Conservation (phyloP, 2,113 vertebrate species). For the Antechinus stuartii region DNA sequence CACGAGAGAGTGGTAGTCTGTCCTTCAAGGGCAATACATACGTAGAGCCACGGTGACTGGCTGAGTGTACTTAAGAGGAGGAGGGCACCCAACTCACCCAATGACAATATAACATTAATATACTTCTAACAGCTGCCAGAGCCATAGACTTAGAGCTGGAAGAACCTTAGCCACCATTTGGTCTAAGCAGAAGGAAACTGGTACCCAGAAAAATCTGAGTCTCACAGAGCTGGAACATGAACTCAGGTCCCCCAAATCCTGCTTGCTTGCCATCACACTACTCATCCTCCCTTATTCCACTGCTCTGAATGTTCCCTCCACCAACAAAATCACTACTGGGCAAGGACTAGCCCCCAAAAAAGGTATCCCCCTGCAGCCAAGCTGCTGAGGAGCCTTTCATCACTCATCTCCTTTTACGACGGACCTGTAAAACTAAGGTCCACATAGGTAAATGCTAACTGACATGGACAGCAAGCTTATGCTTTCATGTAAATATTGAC, state of each 20-base stretch:
- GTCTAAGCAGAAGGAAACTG: background rate
- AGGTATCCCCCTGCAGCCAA: background rate
- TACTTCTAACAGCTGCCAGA: background rate
- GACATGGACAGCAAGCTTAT: background rate
- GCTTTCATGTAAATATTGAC: background rate
- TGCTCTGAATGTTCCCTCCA: background rate
- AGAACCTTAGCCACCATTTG: background rate
- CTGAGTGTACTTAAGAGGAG: background rate
- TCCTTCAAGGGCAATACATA: background rate
- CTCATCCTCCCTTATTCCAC: background rate
- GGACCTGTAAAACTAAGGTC: background rate
- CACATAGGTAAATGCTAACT: background rate
- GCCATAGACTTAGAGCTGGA: background rate
- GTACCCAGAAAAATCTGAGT: background rate
- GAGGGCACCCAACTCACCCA: conserved; percentile 3
- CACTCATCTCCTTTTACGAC: background rate
- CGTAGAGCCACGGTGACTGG: background rate
- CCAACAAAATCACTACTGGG: background rate
- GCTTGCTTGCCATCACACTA: background rate
- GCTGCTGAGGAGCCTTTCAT: background rate
- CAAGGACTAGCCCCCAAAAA: background rate
- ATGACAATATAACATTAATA: background rate
- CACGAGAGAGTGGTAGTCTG: background rate
- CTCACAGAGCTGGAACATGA: background rate
- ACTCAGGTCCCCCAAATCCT: background rate